Conservation (phyloP, 2,113 vertebrate species). For the Perca schrenkii region DNA sequence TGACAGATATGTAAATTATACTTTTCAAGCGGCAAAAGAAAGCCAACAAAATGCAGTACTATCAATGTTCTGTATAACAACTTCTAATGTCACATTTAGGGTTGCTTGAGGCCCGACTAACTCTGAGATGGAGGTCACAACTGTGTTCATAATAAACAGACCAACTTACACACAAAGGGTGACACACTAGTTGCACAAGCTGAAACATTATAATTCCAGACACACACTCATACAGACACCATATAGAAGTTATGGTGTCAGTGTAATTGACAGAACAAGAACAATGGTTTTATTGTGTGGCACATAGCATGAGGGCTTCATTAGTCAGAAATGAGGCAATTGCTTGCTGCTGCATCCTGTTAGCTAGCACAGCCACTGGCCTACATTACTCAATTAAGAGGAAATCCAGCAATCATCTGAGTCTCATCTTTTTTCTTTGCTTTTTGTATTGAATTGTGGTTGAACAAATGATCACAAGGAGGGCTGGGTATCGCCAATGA, state of each 20-base stretch:
- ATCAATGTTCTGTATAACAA: not conserved
- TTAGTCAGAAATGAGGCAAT: slow-evolving; percentile 17
- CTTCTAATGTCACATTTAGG: not conserved
- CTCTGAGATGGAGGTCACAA: not conserved
- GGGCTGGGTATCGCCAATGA: too few species aligned
- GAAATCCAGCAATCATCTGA: not conserved
- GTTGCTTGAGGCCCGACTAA: not conserved
- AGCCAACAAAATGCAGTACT: not conserved
- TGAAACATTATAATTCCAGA: not conserved
- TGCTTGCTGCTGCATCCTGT: slow-evolving; percentile 14
- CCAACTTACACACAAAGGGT: not conserved
- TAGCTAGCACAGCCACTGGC: slow-evolving; percentile 3
- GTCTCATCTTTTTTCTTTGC: not conserved
- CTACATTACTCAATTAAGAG: slow-evolving; percentile 13
- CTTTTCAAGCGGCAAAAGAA: not conserved
- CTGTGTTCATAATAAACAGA: not conserved
- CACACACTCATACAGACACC: not conserved
- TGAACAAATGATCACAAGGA: not conserved
- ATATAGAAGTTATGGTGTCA: not conserved
- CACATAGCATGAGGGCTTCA: not conserved
- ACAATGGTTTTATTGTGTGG: slow-evolving; percentile 4
- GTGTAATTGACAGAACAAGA: slow-evolving; percentile 14
- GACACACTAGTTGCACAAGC: not conserved
- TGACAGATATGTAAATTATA: not conserved
- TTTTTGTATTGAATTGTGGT: not conserved